phyloP scores from a whole-genome alignment of 2,888 invertebrate genomes.

The Lithophane semibrunnea region DNA sequence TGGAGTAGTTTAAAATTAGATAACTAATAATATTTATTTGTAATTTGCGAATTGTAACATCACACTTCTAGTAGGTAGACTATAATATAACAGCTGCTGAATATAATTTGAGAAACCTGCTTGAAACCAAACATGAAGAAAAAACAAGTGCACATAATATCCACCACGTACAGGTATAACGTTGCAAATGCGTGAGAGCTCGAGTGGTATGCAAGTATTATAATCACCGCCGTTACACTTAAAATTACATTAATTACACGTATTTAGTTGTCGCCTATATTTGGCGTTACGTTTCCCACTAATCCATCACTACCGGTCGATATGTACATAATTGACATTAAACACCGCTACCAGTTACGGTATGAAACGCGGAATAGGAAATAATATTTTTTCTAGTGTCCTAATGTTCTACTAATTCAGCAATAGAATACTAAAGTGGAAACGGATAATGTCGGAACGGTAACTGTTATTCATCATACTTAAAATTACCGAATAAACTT shows the following conservation, averaged over 20 bases:
- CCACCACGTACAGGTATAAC: neutral
- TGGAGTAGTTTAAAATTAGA: neutral
- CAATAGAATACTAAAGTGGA: constrained; percentile 46
- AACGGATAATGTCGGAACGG: constrained; percentile 35
- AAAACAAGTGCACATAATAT: neutral
- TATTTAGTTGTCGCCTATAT: constrained; percentile 52
- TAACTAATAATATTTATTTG: neutral
- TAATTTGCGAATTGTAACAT: neutral
- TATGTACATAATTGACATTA: constrained; percentile 52
- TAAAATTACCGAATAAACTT: constrained; percentile 38
- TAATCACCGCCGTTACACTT: constrained; percentile 34
- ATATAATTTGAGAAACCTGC: neutral
- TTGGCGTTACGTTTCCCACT: constrained; percentile 57
- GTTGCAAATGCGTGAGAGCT: constrained; percentile 30
- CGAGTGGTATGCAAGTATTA: constrained; percentile 24
- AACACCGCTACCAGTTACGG: constrained; percentile 50
- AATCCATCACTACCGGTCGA: constrained; percentile 57
- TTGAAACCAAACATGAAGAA: neutral
- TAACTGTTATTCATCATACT: constrained; percentile 40
- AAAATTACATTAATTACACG: constrained; percentile 49
- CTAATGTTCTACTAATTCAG: constrained; percentile 29
- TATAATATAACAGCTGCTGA: neutral
- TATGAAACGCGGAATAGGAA: constrained; percentile 63
- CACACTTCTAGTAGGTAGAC: too few relatives aligned
- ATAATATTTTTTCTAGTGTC: constrained; percentile 44